Percentiles rank a stretch among this genome's conserved stretches.
Conservation (phyloP, 2,888 invertebrate genomes). For the Drosophila falleni region DNA sequence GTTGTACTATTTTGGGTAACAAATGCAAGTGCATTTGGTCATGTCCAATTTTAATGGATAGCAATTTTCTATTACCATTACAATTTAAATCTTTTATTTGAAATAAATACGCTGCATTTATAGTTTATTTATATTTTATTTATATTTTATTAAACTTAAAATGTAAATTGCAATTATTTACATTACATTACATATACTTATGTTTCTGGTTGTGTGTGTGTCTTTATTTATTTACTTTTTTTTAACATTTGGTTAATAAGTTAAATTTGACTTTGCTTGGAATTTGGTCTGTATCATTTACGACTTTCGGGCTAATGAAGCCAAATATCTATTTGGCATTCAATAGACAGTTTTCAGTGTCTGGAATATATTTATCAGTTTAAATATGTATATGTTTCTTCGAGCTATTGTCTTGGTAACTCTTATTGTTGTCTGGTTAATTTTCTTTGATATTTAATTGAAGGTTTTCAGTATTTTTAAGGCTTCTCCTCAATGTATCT, state of each 20-base stretch:
- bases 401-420: slow-evolving; percentile 52
- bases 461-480: slow-evolving; percentile 30
- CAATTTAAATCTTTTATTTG: not conserved
- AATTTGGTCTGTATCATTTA: slow-evolving; percentile 34
- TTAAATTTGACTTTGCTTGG: slow-evolving; percentile 68
- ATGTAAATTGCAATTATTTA: slow-evolving; percentile 52
- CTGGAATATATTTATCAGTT: slow-evolving; percentile 14
- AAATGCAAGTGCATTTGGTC: not conserved
- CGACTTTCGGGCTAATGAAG: slow-evolving; percentile 28
- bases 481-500: slow-evolving; percentile 40
- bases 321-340: slow-evolving; percentile 16
- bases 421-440: slow-evolving; percentile 27
- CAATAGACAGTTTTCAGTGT: slow-evolving; percentile 5
- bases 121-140: slow-evolving; percentile 2
- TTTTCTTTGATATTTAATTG: slow-evolving; percentile 32
- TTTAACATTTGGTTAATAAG: slow-evolving; percentile 73
- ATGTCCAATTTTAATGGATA: not conserved
- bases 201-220: slow-evolving; percentile 34
- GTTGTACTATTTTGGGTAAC: slow-evolving; percentile 4
- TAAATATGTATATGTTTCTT: slow-evolving; percentile 9
- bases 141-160: slow-evolving; percentile 54
- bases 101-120: not conserved
- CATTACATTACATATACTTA: slow-evolving; percentile 44
- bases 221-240: slow-evolving; percentile 36
- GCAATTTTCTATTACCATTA: not conserved